phyloP scores from a whole-genome alignment of 2,113 vertebrate genomes.

The Sciurus niger region DNA sequence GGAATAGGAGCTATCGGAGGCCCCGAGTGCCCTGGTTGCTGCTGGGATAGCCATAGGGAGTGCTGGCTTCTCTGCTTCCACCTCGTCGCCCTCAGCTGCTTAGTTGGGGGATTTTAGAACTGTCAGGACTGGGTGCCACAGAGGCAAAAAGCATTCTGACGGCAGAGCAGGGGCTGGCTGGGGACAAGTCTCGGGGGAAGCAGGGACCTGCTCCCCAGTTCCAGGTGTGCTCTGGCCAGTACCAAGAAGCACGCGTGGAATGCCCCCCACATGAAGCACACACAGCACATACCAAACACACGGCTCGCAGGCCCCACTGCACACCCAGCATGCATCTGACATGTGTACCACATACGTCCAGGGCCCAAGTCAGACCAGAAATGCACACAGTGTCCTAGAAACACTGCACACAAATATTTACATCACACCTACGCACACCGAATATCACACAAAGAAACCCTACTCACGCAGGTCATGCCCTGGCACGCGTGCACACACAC shows the following conservation, averaged over 20 bases:
- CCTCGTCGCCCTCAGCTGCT: not conserved
- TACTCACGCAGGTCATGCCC: not conserved
- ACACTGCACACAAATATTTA: not conserved
- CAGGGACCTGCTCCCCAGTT: not conserved
- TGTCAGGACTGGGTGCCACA: not conserved
- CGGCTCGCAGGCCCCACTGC: not conserved
- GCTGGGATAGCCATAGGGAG: not conserved
- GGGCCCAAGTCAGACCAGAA: not conserved
- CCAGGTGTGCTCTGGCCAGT: not conserved
- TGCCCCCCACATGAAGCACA: too few species aligned
- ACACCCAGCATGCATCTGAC: not conserved
- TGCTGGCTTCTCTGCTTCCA: not conserved
- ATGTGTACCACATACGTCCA: not conserved
- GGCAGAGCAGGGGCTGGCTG: not conserved
- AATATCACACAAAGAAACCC: not conserved
- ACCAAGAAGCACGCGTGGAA: not conserved
- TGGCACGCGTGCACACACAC: too few species aligned
- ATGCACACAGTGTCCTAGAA: not conserved
- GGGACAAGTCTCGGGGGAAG: not conserved
- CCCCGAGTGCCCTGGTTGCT: too few species aligned
- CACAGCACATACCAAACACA: not conserved
- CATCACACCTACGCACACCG: not conserved
- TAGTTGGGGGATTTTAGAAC: not conserved
- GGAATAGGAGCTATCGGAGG: not conserved
- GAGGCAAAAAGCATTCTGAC: not conserved